These are phyloP conservation scores for Pleuronectes platessa DNA, from an alignment of 2,113 vertebrate genomes.

Conservation along the genomic window DNA sequence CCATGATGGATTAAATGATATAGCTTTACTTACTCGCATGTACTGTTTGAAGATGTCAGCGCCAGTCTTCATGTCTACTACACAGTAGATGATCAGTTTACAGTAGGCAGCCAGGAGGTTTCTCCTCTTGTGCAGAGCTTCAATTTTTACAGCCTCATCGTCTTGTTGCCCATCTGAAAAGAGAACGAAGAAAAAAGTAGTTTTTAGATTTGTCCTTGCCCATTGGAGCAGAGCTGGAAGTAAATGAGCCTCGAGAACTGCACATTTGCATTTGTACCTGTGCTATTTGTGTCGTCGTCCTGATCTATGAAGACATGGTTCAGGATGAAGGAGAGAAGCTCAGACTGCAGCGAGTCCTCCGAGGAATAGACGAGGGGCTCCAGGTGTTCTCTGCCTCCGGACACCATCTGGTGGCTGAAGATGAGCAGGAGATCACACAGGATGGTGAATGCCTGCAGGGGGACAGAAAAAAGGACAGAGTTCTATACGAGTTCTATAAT, in stretches of 20 bases:
- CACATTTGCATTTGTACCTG: constrained; percentile 80
- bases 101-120: constrained; percentile 98
- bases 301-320: constrained; percentile 99
- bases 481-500: not conserved
- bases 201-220: not conserved
- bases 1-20: too few species aligned
- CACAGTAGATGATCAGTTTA: constrained; percentile 98
- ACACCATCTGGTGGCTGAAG: constrained; percentile 99
- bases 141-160: constrained; percentile 98
- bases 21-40: constrained; percentile 89
- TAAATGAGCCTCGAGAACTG: not conserved
- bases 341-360: constrained; percentile 94
- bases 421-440: constrained; percentile 97
- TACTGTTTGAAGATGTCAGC: constrained; percentile 99
- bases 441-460: constrained; percentile 95
- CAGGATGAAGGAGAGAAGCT: constrained; percentile 96
- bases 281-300: constrained; percentile 95
- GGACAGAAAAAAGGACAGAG: not conserved
- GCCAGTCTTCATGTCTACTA: constrained; percentile 98
- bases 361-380: constrained; percentile 95
- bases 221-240: not conserved
- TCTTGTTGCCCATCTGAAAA: constrained; percentile 95
- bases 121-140: constrained; percentile 98
- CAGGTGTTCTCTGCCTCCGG: constrained; percentile 93
- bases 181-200: not conserved